These are phyloP conservation scores for Azemiops feae DNA, from an alignment of 2,113 vertebrate genomes.

Conservation along the genomic window DNA sequence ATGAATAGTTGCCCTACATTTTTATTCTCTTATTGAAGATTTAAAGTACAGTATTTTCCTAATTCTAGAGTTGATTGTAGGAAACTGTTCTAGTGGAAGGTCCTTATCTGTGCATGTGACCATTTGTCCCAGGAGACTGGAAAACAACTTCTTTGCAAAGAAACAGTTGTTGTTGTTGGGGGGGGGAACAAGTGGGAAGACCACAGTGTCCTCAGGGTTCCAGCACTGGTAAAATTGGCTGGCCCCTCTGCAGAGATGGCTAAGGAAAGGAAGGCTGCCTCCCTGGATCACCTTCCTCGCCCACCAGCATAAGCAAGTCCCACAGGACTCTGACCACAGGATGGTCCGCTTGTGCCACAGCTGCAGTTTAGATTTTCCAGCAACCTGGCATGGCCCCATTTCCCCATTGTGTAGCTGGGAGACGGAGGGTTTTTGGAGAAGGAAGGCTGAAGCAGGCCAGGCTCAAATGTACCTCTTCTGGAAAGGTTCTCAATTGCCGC, in stretches of 20 bases:
- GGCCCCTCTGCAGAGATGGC: background rate
- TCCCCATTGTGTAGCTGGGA: background rate
- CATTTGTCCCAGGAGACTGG: background rate
- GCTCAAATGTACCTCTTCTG: background rate
- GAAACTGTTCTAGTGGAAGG: background rate
- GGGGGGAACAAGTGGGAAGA: background rate
- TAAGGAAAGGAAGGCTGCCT: background rate
- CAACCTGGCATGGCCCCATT: background rate
- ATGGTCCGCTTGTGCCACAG: background rate
- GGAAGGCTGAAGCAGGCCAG: too few species aligned
- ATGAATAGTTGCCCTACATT: background rate
- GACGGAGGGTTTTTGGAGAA: background rate
- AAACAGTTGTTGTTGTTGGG: background rate
- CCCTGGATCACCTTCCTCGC: background rate
- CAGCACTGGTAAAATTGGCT: background rate
- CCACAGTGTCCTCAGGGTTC: background rate
- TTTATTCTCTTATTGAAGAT: background rate
- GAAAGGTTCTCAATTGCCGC: too few species aligned
- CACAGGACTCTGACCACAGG: background rate
- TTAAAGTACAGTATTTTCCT: background rate
- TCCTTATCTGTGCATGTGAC: background rate
- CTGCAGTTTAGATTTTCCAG: background rate
- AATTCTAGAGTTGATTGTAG: background rate
- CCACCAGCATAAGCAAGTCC: background rate
- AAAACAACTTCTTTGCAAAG: background rate